Conservation (phyloP, 2,888 invertebrate genomes). For the Mythimna impura region DNA sequence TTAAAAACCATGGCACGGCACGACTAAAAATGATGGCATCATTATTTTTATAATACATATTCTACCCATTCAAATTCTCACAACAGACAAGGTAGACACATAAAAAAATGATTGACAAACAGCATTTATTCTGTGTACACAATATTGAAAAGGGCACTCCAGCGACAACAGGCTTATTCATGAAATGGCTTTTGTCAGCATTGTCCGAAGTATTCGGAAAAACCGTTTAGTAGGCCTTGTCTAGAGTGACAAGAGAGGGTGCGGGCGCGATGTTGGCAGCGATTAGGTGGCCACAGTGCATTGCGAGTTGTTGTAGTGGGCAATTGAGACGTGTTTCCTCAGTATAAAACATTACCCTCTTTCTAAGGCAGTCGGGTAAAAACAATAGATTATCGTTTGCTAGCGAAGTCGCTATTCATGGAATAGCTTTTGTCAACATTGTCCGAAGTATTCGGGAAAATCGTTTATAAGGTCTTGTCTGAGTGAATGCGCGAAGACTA, state of each 20-base stretch:
- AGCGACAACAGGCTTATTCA: conserved; percentile 30
- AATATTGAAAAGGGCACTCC: conserved; percentile 39
- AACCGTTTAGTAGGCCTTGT: conserved; percentile 21
- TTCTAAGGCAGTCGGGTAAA: not conserved
- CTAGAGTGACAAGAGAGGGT: not conserved
- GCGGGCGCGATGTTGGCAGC: not conserved
- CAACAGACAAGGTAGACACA: not conserved
- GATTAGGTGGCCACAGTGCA: not conserved
- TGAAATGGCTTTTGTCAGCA: conserved; percentile 33
- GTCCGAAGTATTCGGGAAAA: conserved; percentile 13
- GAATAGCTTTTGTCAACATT: conserved; percentile 36
- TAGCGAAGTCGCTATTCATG: conserved; percentile 3
- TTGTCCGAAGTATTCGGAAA: conserved; percentile 29
- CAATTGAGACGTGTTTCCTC: not conserved
- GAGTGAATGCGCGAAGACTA: not conserved
- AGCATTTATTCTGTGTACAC: conserved; percentile 23
- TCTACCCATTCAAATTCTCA: conserved; percentile 5
- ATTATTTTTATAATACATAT: conserved; percentile 9
- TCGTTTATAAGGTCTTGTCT: too few relatives aligned
- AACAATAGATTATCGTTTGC: not conserved
- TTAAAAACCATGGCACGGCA: conserved; percentile 10
- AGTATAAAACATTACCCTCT: too few relatives aligned
- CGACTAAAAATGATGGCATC: not conserved
- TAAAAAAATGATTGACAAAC: conserved; percentile 36
- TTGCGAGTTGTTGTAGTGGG: not conserved